Evolutionary conservation across 2,797 vertebrate species (phyloP).

Genomic region (Falco novaeseelandiae): DNA sequence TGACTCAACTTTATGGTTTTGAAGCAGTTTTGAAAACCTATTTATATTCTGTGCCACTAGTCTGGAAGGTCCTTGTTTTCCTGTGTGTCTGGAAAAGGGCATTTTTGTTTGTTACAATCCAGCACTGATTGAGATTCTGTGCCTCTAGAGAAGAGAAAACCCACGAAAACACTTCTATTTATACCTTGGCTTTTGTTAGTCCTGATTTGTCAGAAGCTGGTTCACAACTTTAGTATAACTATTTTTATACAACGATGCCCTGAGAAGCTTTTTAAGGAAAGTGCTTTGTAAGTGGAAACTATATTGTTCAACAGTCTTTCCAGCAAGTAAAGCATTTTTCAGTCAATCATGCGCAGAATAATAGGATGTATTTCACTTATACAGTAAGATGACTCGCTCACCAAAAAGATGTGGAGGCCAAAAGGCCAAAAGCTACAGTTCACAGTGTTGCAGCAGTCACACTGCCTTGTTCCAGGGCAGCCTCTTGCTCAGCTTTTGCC

Average conservation of each 20-base stretch:
- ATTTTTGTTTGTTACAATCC: constrained; percentile 53
- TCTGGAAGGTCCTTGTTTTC: constrained; percentile 38
- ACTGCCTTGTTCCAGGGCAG: not conserved
- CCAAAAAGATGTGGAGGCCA: constrained; percentile 35
- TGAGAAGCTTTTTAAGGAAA: constrained; percentile 73
- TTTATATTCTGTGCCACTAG: constrained; percentile 23
- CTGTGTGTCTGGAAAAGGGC: constrained; percentile 52
- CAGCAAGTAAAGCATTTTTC: constrained; percentile 63
- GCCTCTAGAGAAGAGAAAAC: constrained; percentile 40
- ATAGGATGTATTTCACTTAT: constrained; percentile 58
- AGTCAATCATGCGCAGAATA: constrained; percentile 47
- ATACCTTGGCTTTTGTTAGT: constrained; percentile 71
- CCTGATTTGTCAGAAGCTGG: constrained; percentile 69
- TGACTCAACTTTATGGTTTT: constrained; percentile 11
- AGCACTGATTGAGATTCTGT: constrained; percentile 31
- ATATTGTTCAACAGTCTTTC: constrained; percentile 64
- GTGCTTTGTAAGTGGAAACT: constrained; percentile 75
- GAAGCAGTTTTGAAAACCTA: constrained; percentile 29
- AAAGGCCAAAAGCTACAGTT: constrained; percentile 33
- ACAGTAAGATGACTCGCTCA: constrained; percentile 51
- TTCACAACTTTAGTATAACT: constrained; percentile 70
- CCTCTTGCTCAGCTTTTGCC: not conserved
- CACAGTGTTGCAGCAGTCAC: not conserved
- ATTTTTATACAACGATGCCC: constrained; percentile 69
- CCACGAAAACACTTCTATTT: constrained; percentile 67